phyloP scores from a whole-genome alignment of 2,888 invertebrate genomes.

The Cryptosula pallasiana region DNA sequence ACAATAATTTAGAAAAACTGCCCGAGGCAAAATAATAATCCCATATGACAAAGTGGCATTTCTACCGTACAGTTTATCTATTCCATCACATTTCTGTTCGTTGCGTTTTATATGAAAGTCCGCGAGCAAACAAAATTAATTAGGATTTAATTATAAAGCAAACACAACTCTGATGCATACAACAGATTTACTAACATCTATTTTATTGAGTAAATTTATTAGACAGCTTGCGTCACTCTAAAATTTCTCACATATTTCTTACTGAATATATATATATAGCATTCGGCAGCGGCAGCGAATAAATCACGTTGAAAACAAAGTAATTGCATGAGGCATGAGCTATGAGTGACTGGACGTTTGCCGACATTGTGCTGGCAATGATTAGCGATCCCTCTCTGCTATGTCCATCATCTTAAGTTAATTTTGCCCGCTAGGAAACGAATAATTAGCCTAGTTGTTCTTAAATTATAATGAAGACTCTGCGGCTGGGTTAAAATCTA shows the following conservation, averaged over 20 bases:
- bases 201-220: no score
- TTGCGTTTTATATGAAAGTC: background rate
- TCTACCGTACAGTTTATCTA: background rate
- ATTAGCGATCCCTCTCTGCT: background rate
- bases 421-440: background rate
- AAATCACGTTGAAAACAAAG: no score
- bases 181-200: no score
- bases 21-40: background rate
- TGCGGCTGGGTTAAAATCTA: constrained; percentile 16
- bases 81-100: background rate
- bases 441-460: constrained; percentile 22
- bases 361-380: background rate
- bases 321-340: no score
- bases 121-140: background rate
- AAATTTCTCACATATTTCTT: no score
- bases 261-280: no score
- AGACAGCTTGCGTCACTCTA: no score
- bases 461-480: constrained; percentile 24
- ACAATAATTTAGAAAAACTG: no score
- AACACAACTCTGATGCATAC: background rate
- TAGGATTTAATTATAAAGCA: background rate
- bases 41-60: background rate
- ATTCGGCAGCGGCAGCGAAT: no score
- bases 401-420: background rate
- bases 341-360: no score